Evolutionary conservation across 2,797 vertebrate genomes (phyloP), one percentile per base, ranked within the genome.

Genomic region (Arnoldichthys spilopterus): DNA sequence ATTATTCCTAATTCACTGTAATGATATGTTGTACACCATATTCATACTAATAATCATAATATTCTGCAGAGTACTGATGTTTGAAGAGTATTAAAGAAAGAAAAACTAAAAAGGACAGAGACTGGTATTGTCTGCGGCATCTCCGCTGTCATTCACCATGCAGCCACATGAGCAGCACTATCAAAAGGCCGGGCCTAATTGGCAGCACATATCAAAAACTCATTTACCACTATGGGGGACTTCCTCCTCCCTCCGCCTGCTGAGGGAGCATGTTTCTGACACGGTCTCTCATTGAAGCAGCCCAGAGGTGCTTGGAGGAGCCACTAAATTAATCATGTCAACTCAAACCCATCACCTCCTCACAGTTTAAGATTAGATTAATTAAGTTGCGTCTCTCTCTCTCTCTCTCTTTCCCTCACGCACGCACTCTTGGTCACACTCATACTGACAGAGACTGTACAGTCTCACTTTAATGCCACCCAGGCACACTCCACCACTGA

Each of bases 321-420:
- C 76, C 71, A 71, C 74, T 61, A 83, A 68, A 85, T 83, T 81
- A 80, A 81, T 86, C 67, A 85, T 37, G 63, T 24, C 3, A 81
- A 72, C 28, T 73, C 28, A 81, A 74, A 77, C 80, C 75, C 28
- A 83, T 16, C 40, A 61, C 76, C 77, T 71, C 77, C 64, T 54
- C 68, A 40, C 70, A 81, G 58, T 66, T 79, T 69, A 56, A 70
- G 82, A 83, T 85, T 82, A 83, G 79, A 85, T 85, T 79, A 85
- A 85, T 83, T 85, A 83, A 76, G 81, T 82, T 64, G 76, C 63
- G 34, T 75, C 71, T 40, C 11, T 22, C 13, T 71, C 34, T 24
- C 32, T 26, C 58, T 70, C 63, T 59, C 16, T 63, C 24, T 54
- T 30, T 58, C 81, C 24, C 62, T 16, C 76, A 30, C 49, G 45